Base-by-base conservation (phyloP, 2,113 vertebrate species). In the Chaetura pelagica region DNA sequence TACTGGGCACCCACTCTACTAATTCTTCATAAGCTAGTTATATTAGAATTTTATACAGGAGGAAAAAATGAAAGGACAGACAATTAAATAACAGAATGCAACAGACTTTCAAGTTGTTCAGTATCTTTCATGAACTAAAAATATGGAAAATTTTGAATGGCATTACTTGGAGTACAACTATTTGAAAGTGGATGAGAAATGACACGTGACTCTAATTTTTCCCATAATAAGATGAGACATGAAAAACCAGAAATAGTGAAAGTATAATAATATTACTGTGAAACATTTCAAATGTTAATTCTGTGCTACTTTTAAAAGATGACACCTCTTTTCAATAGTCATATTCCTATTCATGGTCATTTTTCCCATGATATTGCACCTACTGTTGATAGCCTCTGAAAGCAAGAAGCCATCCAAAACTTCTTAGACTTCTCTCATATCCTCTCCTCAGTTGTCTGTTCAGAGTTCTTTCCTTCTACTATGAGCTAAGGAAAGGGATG, bases 191-290 rank as follows among this genome's bases (percentile, higher is more conserved):
- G 14, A 35, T 71, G 16, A 35, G 24, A 89, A 73, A 55, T 24
- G 3, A 30, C 19, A 71, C 2, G 8, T 35, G 15, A 76, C 63
- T 27, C 14, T 52, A 20, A 29, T 54, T 63, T 44, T 12, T 57
- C 2, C 2, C 15, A 22, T 0, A 0, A 22, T 0, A 0, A 58
- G 44, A 35, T 40, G 3, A 55, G 29, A 54, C 12, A 7, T 52
- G 20, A 83, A 61, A 61, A 78, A 30, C 2, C 3, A 44, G 17
- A n/a, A 54, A 48, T 7, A 3, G 9, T 83, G 42, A 23, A 24
- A 49, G 9, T 34, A 22, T 32, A 40, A 58, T 7, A 20, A 15
- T 29, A 29, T 63, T 51, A 59, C 15, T 24, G 12, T n/a, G 9
- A 87, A 84, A 80, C 34, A 44, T 8, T 40, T 27, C 52, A 42